phyloP scores from a whole-genome alignment of 92 coral and sea anemone genomes.

The Scolanthus callimorphus region DNA sequence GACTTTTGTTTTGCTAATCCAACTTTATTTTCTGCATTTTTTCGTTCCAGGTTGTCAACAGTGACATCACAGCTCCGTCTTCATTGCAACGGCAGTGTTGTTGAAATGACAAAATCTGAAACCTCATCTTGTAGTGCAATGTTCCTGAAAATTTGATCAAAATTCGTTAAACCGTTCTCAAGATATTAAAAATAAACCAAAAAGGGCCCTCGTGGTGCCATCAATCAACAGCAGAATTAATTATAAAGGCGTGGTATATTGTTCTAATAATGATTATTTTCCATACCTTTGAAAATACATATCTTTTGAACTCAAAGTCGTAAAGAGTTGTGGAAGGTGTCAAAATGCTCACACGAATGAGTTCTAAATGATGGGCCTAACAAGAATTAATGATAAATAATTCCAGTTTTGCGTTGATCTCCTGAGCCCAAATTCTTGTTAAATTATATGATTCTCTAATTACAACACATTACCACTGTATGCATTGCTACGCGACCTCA shows the following conservation, averaged over 20 bases:
- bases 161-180: background rate
- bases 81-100: background rate
- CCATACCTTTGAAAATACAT: background rate
- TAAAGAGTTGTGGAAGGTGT: background rate
- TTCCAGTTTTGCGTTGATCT: background rate
- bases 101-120: too few relatives aligned
- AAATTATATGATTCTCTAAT: too few relatives aligned
- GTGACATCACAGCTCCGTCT: background rate
- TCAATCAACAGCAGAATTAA: background rate
- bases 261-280: background rate
- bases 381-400: background rate
- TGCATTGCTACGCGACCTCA: too few relatives aligned
- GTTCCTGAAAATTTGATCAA: background rate
- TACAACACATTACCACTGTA: too few relatives aligned
- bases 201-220: background rate
- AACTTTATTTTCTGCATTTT: background rate
- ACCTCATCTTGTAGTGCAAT: background rate
- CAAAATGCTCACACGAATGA: background rate
- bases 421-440: too few relatives aligned
- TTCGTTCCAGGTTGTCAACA: background rate
- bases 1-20: background rate
- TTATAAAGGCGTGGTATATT: background rate
- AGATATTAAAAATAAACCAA: background rate
- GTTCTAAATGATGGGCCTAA: background rate
- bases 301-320: background rate